Percentiles rank a stretch among this genome's conserved stretches.
Conservation (phyloP, 2,888 invertebrate species). For the Rhingia rostrata region DNA sequence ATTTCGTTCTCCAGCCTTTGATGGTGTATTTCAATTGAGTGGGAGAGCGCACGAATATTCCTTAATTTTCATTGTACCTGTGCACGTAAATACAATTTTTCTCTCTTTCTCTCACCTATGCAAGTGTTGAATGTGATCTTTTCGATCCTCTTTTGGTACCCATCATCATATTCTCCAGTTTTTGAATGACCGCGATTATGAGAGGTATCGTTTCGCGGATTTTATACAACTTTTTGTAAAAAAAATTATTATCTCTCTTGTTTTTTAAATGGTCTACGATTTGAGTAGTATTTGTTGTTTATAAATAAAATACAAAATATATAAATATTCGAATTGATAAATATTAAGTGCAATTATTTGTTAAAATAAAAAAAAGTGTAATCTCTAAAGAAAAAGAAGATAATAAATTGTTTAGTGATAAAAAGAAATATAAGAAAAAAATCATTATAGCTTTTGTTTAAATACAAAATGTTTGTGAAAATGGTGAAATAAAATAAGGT, state of each 20-base stretch:
- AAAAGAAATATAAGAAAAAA: constrained; percentile 1
- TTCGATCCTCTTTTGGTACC: constrained; percentile 69
- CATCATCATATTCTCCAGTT: constrained; percentile 79
- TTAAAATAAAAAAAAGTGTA: constrained; percentile 4
- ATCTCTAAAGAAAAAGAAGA: constrained; percentile 15
- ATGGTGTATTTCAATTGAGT: constrained; percentile 34
- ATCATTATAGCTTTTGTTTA: neutral
- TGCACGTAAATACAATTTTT: constrained; percentile 9
- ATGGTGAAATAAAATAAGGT: constrained; percentile 45
- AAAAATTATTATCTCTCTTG: constrained; percentile 29
- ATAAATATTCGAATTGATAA: neutral
- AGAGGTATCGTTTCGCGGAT: constrained; percentile 79
- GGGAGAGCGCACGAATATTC: constrained; percentile 47
- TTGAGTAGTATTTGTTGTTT: constrained; percentile 14
- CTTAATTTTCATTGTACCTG: constrained; percentile 26
- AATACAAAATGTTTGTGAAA: constrained; percentile 19
- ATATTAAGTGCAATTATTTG: constrained; percentile 33
- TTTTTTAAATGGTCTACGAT: constrained; percentile 28
- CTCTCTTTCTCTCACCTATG: constrained; percentile 49
- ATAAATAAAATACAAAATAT: constrained; percentile 1
- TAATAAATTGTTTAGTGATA: constrained; percentile 31
- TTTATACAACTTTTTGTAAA: constrained; percentile 37
- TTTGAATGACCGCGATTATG: constrained; percentile 82
- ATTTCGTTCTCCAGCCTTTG: constrained; percentile 24
- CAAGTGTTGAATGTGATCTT: constrained; percentile 41